These are phyloP conservation scores for Drosophila meridiana DNA, from an alignment of 2,888 invertebrate genomes.

Conservation along the genomic window DNA sequence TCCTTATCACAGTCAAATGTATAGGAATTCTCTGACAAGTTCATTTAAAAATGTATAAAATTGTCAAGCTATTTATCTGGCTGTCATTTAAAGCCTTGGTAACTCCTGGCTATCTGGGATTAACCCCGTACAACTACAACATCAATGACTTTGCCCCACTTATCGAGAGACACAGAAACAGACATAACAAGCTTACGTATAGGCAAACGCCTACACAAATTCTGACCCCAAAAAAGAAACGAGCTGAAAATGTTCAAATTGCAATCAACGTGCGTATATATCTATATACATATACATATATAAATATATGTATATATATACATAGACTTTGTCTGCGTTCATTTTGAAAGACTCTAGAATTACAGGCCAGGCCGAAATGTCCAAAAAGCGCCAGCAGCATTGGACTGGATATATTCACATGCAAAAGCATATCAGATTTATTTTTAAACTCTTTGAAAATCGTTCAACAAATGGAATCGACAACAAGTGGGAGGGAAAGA, in stretches of 20 bases:
- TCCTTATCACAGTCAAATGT: neutral
- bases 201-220: conserved; percentile 37
- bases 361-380: conserved; percentile 71
- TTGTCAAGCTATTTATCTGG: conserved; percentile 6
- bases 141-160: conserved; percentile 71
- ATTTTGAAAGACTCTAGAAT: conserved; percentile 73
- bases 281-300: neutral
- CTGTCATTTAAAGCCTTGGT: conserved; percentile 6
- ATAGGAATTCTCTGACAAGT: neutral
- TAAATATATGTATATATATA: conserved; percentile 1
- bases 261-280: conserved; percentile 51
- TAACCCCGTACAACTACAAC: conserved; percentile 37
- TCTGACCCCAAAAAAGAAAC: conserved; percentile 65
- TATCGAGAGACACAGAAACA: conserved; percentile 30
- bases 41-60: neutral
- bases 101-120: conserved; percentile 2
- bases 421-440: conserved; percentile 71
- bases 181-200: conserved; percentile 21
- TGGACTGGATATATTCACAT: conserved; percentile 65
- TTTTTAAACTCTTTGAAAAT: conserved; percentile 63
- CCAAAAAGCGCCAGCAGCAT: conserved; percentile 64
- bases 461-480: conserved; percentile 22
- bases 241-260: conserved; percentile 60
- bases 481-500: conserved; percentile 4
- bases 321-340: conserved; percentile 15